Conservation (phyloP, 2,113 vertebrate genomes). For the Trachemys scripta region DNA sequence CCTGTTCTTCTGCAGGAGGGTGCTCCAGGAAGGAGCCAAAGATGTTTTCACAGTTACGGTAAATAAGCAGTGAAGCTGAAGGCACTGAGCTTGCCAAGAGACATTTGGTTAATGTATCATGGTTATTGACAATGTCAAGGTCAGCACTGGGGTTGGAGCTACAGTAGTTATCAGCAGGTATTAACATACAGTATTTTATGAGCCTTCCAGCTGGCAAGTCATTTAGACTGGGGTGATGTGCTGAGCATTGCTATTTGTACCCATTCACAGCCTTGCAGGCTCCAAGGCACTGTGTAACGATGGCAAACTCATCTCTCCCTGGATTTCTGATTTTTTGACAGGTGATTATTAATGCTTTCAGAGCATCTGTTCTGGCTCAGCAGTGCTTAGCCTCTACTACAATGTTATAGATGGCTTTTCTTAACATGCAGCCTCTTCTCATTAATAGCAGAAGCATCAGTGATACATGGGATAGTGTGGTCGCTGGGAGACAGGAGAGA, state of each 20-base stretch:
- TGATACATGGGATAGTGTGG: background rate
- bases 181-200: background rate
- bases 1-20: background rate
- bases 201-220: background rate
- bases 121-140: slow-evolving; percentile 18
- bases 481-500: background rate
- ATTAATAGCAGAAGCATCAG: rapidly evolving
- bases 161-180: background rate
- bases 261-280: background rate
- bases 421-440: background rate
- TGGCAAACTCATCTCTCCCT: background rate
- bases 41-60: background rate
- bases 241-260: background rate
- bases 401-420: background rate
- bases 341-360: background rate
- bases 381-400: background rate
- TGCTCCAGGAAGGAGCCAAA: background rate
- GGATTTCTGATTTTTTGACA: background rate
- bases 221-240: slow-evolving; percentile 14
- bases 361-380: background rate
- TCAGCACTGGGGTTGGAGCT: background rate
- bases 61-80: slow-evolving; percentile 7
- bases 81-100: rapidly evolving
- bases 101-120: background rate
- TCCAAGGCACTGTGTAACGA: background rate